These are phyloP conservation scores for Oreochromis tanganicae DNA, from an alignment of 2,113 vertebrate genomes.

Conservation along the genomic window DNA sequence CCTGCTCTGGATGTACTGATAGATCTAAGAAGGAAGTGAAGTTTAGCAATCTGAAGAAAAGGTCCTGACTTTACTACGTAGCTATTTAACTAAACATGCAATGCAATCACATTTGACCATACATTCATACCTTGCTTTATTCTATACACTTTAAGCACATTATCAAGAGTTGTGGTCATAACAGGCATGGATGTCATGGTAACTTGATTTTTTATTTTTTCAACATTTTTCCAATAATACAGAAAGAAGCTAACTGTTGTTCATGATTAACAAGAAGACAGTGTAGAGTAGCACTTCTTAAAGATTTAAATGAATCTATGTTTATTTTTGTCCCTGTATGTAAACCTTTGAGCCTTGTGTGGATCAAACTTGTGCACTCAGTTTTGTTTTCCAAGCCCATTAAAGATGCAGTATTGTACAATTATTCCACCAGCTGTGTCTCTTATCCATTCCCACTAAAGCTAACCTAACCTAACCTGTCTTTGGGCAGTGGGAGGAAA, in stretches of 20 bases:
- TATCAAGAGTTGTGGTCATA: background rate
- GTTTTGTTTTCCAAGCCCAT: background rate
- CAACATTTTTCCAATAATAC: background rate
- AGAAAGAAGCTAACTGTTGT: background rate
- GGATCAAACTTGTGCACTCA: background rate
- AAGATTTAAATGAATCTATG: background rate
- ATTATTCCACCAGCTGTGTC: background rate
- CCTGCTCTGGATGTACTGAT: slow-evolving; percentile 95
- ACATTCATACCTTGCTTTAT: fast-evolving
- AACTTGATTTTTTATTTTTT: fast-evolving
- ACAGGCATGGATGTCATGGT: background rate
- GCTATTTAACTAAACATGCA: background rate
- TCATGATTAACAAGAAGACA: background rate
- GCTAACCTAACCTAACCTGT: background rate
- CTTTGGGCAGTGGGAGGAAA: background rate
- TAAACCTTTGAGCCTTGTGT: fast-evolving
- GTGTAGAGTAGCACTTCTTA: background rate
- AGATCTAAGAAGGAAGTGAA: slow-evolving; percentile 74
- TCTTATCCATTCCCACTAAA: background rate
- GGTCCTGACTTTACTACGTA: background rate
- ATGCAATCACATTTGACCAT: background rate
- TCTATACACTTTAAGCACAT: background rate
- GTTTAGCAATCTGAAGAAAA: background rate
- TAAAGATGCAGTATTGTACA: fast-evolving
- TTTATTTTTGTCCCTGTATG: background rate